A percentile compares a stretch with the other conserved stretches of the same genome.
These are phyloP conservation scores for Argya squamiceps DNA, from an alignment of 2,797 vertebrate species.

Conservation along the genomic window DNA sequence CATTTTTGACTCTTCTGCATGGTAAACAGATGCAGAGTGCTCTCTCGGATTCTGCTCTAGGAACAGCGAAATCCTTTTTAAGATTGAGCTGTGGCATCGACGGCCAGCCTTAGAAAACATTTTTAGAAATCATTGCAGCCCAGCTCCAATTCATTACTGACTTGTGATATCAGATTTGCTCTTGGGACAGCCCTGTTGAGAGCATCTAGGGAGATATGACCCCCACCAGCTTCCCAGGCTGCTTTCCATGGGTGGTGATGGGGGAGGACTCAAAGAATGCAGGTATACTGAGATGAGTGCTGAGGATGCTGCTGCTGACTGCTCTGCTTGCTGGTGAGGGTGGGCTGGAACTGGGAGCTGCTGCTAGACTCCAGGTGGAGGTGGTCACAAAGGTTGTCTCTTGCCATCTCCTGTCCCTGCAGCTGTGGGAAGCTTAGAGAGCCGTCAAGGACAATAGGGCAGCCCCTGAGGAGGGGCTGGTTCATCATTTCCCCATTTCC, in stretches of 20 bases:
- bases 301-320: not conserved
- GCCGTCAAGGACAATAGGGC: not conserved
- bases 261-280: not conserved
- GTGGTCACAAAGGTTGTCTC: not conserved
- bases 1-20: constrained; percentile 19
- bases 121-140: not conserved
- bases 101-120: not conserved
- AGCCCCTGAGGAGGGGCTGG: not conserved
- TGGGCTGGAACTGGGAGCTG: not conserved
- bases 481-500: fast-evolving
- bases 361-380: not conserved
- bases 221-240: not conserved
- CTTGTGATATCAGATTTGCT: not conserved
- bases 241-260: not conserved
- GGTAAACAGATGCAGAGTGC: constrained; percentile 17
- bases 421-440: not conserved
- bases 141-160: not conserved
- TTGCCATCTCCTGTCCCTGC: not conserved
- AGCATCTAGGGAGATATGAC: not conserved
- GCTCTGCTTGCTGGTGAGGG: not conserved
- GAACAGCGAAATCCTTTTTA: not conserved
- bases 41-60: not conserved
- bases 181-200: not conserved
- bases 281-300: not conserved
- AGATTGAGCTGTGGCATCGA: not conserved